Conservation (phyloP, 2,113 vertebrate genomes). For the Trematocara variabile region DNA sequence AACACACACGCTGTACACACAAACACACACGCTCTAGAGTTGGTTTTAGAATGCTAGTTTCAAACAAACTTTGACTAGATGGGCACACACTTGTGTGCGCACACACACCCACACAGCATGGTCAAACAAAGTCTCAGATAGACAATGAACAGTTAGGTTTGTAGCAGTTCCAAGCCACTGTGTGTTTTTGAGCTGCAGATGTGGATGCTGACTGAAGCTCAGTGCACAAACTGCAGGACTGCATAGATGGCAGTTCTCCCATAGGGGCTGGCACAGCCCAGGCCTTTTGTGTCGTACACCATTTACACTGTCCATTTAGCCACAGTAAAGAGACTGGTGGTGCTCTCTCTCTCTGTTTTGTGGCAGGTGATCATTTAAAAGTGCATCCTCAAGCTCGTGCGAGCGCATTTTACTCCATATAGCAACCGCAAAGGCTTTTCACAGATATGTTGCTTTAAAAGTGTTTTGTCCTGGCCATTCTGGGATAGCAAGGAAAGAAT, state of each 20-base stretch:
- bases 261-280: slow-evolving; percentile 41
- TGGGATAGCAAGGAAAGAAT: neutral
- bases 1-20: neutral
- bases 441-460: neutral
- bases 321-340: slow-evolving; percentile 19
- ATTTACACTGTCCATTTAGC: slow-evolving; percentile 45
- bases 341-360: slow-evolving; percentile 4
- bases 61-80: slow-evolving; percentile 42
- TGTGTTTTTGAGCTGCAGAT: slow-evolving; percentile 59
- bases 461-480: neutral
- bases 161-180: slow-evolving; percentile 47
- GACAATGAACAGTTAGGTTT: slow-evolving; percentile 56
- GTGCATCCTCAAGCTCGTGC: slow-evolving; percentile 25
- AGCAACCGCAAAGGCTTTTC: neutral
- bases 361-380: slow-evolving; percentile 33
- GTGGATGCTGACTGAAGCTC: slow-evolving; percentile 57
- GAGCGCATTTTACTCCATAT: slow-evolving; percentile 8
- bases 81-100: neutral
- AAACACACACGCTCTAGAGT: neutral
- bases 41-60: slow-evolving; percentile 28
- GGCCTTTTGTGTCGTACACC: slow-evolving; percentile 40
- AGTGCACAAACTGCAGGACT: slow-evolving; percentile 57
- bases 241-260: slow-evolving; percentile 57
- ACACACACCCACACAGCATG: slow-evolving; percentile 13
- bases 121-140: slow-evolving; percentile 43